phyloP scores from a whole-genome alignment of 2,797 vertebrate genomes.

The Gallinago solitaria region DNA sequence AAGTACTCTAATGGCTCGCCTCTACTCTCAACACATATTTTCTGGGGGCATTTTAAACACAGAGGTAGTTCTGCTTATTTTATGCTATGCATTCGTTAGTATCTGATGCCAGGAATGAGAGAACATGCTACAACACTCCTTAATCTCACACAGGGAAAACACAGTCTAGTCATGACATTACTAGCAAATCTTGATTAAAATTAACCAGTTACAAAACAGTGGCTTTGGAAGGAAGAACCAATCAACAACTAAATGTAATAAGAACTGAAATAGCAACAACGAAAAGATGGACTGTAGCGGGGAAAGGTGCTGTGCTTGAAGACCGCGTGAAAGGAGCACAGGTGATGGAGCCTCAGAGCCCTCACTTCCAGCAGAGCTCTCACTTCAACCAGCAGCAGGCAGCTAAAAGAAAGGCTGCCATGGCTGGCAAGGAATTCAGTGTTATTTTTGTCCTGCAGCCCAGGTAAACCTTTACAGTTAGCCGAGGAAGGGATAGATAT shows the following conservation, averaged over 20 bases:
- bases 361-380: neutral
- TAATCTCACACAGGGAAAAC: neutral
- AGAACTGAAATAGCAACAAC: neutral
- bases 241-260: neutral
- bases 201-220: neutral
- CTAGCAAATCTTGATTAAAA: neutral
- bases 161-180: neutral
- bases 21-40: neutral
- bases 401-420: neutral
- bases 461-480: conserved; percentile 46
- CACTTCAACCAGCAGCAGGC: neutral
- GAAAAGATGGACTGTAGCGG: fast-evolving
- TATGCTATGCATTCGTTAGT: fast-evolving
- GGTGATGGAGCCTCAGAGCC: neutral
- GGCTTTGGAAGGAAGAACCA: neutral
- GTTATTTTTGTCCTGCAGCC: conserved; percentile 51
- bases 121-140: neutral
- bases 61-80: neutral
- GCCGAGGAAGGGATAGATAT: neutral
- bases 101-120: neutral
- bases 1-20: neutral
- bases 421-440: neutral
- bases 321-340: neutral
- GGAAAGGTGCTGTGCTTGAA: neutral
- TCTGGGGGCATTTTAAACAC: neutral